Evolutionary conservation across 2,888 invertebrate genomes (phyloP), one percentile per base, ranked within the genome.

Genomic region (Ischnus inquisitorius): DNA sequence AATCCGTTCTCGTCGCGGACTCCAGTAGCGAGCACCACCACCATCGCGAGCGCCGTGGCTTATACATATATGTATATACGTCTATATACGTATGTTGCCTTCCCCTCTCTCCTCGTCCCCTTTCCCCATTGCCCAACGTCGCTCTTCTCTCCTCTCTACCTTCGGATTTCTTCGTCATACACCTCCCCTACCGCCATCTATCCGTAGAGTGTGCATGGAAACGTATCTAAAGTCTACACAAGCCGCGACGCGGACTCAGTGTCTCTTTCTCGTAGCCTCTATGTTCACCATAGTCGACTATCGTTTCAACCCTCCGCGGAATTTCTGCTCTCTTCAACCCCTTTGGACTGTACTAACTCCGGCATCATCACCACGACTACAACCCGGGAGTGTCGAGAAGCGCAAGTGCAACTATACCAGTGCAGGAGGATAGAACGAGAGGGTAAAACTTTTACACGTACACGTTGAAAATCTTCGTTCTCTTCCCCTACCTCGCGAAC

Each of bases 11-110:
- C 72, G 62, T 71, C 74, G 62, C 84, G 78, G 78, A 69, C 83
- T 78, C 83, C 75, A 34, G 80, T 81, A 51, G 72, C 79, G 68
- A 68, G 64, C 79, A 76, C 82, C 79, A 85, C 88, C 87, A 87
- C 85, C 67, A 69, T 78, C 81, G 71, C 8, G 22, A 46, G 74
- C 19, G 86, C 83, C 86, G 62, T 74, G 65, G 74, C 68, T 81
- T 68, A n/a, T 41, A 41, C 41, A 16, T 41, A 48, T 34, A 41
- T 43, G 43, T 22, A 69, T 48, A 51, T 34, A 74, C n/a, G 57
- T 69, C 41, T 34, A 39, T 54, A 57, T 10, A 19, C 22, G 6
- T 10, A 54, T 60, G 51, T 57, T 69, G 64, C 81, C 76, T 69
- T 65, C 68, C 71, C 54, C 79, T 62, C 48, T 41, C 48, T 34